These are phyloP conservation scores for Drosophila sechellia DNA, from an alignment of 1,140 invertebrate species.

Conservation along the genomic window DNA sequence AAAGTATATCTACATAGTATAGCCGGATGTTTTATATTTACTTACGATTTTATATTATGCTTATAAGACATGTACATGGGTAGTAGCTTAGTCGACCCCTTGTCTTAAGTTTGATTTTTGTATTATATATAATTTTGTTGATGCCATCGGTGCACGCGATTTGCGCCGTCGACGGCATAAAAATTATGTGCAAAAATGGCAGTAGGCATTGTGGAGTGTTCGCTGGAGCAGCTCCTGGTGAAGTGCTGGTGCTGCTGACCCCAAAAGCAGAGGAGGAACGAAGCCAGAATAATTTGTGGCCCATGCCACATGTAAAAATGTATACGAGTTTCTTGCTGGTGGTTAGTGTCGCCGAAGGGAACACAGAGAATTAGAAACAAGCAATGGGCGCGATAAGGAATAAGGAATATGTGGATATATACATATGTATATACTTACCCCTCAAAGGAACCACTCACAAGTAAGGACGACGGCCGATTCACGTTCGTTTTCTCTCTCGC, in stretches of 20 bases:
- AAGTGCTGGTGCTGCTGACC: slow-evolving; percentile 60
- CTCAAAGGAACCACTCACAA: neutral
- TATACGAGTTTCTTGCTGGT: slow-evolving; percentile 80
- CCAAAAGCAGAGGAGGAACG: slow-evolving; percentile 48
- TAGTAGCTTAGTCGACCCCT: slow-evolving; percentile 11
- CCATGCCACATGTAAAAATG: slow-evolving; percentile 52
- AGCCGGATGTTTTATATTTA: neutral
- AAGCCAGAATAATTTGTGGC: slow-evolving; percentile 61
- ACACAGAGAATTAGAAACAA: slow-evolving; percentile 20
- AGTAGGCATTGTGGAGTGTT: slow-evolving; percentile 73
- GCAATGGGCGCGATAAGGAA: slow-evolving; percentile 33
- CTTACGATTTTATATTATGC: neutral
- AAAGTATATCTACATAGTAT: no score
- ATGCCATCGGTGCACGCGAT: slow-evolving; percentile 77
- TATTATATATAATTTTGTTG: slow-evolving; percentile 70
- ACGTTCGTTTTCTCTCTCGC: slow-evolving; percentile 33
- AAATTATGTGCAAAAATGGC: slow-evolving; percentile 78
- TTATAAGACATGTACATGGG: slow-evolving; percentile 4
- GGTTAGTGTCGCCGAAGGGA: slow-evolving; percentile 69
- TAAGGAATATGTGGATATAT: slow-evolving; percentile 46
- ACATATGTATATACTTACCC: slow-evolving; percentile 22
- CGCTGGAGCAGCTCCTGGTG: slow-evolving; percentile 56
- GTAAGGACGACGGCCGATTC: neutral
- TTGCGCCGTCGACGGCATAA: slow-evolving; percentile 66
- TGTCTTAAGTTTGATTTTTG: slow-evolving; percentile 3